phyloP scores from a whole-genome alignment of 2,113 vertebrate genomes.

The Mixornis gularis region DNA sequence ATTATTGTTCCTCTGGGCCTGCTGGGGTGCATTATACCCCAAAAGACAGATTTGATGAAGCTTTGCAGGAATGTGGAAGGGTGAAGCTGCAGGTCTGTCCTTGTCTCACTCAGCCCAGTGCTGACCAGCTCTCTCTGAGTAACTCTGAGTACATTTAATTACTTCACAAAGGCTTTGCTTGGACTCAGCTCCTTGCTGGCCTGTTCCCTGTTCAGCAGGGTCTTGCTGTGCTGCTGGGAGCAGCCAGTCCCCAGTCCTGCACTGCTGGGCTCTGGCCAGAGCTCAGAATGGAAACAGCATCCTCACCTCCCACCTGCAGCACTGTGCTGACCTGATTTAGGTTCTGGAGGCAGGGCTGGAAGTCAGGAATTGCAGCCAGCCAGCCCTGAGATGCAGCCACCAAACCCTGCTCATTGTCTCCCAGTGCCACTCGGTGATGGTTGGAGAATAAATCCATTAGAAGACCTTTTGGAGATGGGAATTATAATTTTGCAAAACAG shows the following conservation, averaged over 20 bases:
- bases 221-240: background rate
- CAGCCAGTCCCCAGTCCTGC: background rate
- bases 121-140: background rate
- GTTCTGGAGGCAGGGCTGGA: background rate
- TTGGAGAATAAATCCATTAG: conserved; percentile 27
- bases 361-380: background rate
- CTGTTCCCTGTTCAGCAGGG: background rate
- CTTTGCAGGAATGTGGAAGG: background rate
- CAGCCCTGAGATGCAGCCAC: background rate
- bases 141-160: background rate
- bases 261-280: background rate
- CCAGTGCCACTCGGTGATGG: background rate
- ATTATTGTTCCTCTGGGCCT: background rate
- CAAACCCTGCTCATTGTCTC: background rate
- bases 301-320: background rate
- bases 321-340: background rate
- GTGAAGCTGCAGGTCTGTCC: background rate
- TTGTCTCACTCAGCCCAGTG: background rate
- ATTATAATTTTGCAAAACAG: conserved; percentile 50
- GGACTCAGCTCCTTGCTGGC: background rate
- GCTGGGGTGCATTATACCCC: background rate
- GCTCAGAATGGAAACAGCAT: background rate
- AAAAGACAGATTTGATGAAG: background rate
- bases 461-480: conserved; percentile 42
- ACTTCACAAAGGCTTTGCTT: background rate